These are phyloP conservation scores for Eolophus roseicapilla DNA, from an alignment of 2,113 vertebrate species.

Conservation along the genomic window DNA sequence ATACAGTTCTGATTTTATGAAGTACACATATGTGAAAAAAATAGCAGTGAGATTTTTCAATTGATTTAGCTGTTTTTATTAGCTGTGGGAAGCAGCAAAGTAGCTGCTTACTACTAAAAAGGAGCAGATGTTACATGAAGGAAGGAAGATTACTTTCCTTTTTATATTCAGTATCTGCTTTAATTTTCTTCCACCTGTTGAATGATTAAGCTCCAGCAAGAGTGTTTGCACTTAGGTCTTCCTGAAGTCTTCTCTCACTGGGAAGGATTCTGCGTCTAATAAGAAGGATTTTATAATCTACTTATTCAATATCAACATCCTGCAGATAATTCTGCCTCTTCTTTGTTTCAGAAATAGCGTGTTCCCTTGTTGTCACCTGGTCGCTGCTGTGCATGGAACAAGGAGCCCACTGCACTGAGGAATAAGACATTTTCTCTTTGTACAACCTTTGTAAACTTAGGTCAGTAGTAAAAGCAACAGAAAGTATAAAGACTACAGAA, in stretches of 20 bases:
- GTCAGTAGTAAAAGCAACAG: neutral
- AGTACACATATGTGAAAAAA: neutral
- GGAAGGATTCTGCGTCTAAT: neutral
- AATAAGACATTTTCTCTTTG: neutral
- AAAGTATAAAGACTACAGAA: neutral
- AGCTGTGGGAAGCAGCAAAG: neutral
- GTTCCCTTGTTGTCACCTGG: neutral
- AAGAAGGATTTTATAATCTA: conserved; percentile 11
- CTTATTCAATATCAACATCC: neutral
- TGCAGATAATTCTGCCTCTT: neutral
- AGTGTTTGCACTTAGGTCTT: conserved; percentile 32
- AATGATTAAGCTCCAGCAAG: conserved; percentile 2
- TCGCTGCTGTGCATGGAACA: neutral
- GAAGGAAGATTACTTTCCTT: conserved; percentile 15
- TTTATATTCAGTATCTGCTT: conserved; percentile 20
- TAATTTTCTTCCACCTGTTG: conserved; percentile 30
- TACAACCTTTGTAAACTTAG: neutral
- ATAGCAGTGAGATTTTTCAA: neutral
- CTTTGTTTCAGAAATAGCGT: neutral
- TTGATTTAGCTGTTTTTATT: neutral
- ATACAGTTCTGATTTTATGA: neutral
- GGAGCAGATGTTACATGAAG: neutral
- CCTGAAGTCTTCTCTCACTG: neutral
- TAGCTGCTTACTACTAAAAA: neutral
- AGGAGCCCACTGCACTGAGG: neutral